Evolutionary conservation across 2,113 vertebrate genomes (phyloP), one percentile per base, ranked within the genome.

Genomic region (Brachionichthys hirsutus): DNA sequence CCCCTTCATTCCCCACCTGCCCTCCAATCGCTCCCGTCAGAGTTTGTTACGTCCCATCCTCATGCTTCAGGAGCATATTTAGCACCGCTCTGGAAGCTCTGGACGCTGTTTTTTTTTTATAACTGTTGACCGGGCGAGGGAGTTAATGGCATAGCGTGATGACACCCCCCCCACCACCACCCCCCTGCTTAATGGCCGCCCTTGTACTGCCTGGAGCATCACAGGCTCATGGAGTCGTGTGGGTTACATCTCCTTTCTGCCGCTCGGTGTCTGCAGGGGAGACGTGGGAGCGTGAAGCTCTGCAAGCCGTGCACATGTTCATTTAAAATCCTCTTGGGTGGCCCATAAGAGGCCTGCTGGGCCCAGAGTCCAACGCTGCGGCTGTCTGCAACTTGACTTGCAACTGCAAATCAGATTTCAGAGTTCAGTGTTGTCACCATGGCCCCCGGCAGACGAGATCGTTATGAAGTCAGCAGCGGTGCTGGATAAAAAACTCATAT

Each of bases 121-220:
- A n/a, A n/a, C n/a, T n/a, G n/a, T n/a, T n/a, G 70, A 56, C 52
- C 70, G 42, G 64, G 43, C 4, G 46, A 62, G 68, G 62, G 75
- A 68, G 70, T 77, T 57, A 68, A 84, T 58, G 59, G 63, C 55
- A 17, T 62, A 46, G 77, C 60, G 58, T 80, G 78, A 77, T 85
- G 76, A 83, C 62, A 71, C 75, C 65, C 71, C 77, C 84, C 83
- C 63, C 67, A 80, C 80, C 74, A 77, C 61, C 61, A 55, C 54
- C 61, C 38, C 53, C 54, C 14, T n/a, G 38, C 56, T 67, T 2
- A 67, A 83, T 78, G 63, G 73, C 81, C 3, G 67, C 60, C 51
- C 17, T 75, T 12, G 43, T 46, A 42, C 70, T 13, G 73, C 74
- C 76, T 15, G 16, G 45, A 72, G 75, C 68, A 12, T 50, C 20